Percentiles rank a stretch among this genome's conserved stretches.
These are phyloP conservation scores for Philopedon plagiatum DNA, from an alignment of 2,888 invertebrate genomes.

Conservation along the genomic window DNA sequence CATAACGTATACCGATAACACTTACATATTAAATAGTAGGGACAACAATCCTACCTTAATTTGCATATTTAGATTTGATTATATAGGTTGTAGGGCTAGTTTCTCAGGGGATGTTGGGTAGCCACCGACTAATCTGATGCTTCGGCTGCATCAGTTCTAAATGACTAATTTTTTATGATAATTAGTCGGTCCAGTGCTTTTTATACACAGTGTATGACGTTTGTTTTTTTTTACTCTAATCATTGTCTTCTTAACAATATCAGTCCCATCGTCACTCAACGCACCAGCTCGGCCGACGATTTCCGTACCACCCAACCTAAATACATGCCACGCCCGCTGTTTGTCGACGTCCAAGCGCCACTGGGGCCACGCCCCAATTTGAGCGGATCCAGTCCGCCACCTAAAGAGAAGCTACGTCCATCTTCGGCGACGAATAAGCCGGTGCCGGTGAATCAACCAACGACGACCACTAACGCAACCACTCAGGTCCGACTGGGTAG, in stretches of 20 bases:
- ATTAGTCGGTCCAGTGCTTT: too few relatives aligned
- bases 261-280: not conserved
- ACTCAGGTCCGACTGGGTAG: not conserved
- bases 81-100: too few relatives aligned
- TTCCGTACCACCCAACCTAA: not conserved
- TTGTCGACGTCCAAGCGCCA: conserved; percentile 1
- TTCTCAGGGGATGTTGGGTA: too few relatives aligned
- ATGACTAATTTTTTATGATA: too few relatives aligned
- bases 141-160: too few relatives aligned
- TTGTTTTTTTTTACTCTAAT: not conserved
- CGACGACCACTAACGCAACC: not conserved
- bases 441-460: not conserved
- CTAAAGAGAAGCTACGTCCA: not conserved
- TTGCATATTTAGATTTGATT: too few relatives aligned
- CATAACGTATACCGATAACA: too few relatives aligned
- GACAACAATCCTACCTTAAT: too few relatives aligned
- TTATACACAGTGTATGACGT: not conserved
- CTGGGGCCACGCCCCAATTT: conserved; percentile 1
- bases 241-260: not conserved
- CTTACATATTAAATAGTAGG: too few relatives aligned
- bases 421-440: not conserved
- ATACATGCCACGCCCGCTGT: conserved; percentile 1
- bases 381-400: not conserved
- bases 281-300: not conserved
- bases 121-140: too few relatives aligned